A percentile compares a stretch with the other conserved stretches of the same genome.
phyloP scores from a whole-genome alignment of 2,797 vertebrate genomes.

The Xenentodon cancila region DNA sequence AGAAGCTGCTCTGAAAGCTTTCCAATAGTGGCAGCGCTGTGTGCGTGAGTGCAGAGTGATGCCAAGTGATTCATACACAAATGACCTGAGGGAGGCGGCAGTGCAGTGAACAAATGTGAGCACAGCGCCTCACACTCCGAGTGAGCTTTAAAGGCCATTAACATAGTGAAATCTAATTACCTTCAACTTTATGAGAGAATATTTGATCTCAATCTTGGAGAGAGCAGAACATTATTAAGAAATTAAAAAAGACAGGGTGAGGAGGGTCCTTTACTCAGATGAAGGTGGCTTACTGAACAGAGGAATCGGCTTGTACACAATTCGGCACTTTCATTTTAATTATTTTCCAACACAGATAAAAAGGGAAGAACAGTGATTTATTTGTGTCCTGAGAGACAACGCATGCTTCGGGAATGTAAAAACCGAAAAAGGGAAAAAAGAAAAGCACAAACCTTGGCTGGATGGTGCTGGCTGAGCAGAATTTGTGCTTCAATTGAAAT shows the following conservation, averaged over 20 bases:
- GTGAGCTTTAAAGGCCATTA: conserved; percentile 82
- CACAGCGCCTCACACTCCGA: conserved; percentile 65
- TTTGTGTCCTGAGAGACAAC: conserved; percentile 75
- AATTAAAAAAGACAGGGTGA: not conserved
- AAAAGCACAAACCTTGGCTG: conserved; percentile 51
- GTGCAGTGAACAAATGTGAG: conserved; percentile 83
- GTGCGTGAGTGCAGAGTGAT: conserved; percentile 55
- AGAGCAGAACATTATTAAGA: conserved; percentile 83
- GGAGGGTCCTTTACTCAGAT: conserved; percentile 69
- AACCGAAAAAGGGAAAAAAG: conserved; percentile 21
- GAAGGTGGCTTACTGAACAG: conserved; percentile 82
- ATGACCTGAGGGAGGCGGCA: conserved; percentile 88
- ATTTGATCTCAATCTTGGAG: conserved; percentile 87
- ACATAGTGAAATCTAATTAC: conserved; percentile 88
- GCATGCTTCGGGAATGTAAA: conserved; percentile 53
- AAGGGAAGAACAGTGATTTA: conserved; percentile 77
- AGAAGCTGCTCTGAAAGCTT: conserved; percentile 23
- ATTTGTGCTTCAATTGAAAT: conserved; percentile 48
- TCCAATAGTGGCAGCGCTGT: conserved; percentile 43
- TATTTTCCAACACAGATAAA: conserved; percentile 78
- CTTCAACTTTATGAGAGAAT: conserved; percentile 77
- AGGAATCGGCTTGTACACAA: conserved; percentile 83
- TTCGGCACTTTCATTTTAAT: conserved; percentile 79
- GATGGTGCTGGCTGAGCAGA: conserved; percentile 64
- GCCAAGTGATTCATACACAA: conserved; percentile 75